Evolutionary conservation across 2,888 invertebrate species (phyloP), one percentile per base, ranked within the genome.

Genomic region (Troilus luridus): DNA sequence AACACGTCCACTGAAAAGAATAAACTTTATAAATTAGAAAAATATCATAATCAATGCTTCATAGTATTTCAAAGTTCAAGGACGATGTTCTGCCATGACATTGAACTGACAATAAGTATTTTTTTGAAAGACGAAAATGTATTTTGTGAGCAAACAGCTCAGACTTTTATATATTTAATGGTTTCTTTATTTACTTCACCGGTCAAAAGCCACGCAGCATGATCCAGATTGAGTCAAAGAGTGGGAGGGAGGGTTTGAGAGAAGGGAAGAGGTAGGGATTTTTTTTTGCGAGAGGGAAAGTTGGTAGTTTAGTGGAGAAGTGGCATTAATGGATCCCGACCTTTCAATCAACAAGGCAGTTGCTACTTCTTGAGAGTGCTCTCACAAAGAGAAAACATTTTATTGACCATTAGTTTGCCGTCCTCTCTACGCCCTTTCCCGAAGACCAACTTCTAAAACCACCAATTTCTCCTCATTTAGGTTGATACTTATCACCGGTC

Each of bases 341-440:
- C 72, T 77, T 77, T 77, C 72, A 19, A 41, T 77, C 17, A 19
- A 41, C 27, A 17, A 8, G 41, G 72, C 41, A 77, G 19, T 21
- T 21, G 64, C 64, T 59, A 12, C 24, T 2, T 0, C 24, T 19
- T 1, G 24, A 9, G 27, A 77, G 72, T 41, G 19, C 27, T 27
- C 67, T 67, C 67, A 24, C 24, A 9, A 59, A 41, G 72, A 41
- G 72, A 77, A 77, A 77, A 77, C 72, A 77, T 77, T 77, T 77
- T 77, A 77, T 77, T 77, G 72, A 41, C 41, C 72, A 27, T 8
- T 0, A 24, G 27, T 0, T 0, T 64, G 8, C n/a, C n/a, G 10
- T 64, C 7, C 21, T 14, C 12, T 6, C 11, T 7, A 7, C 21
- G n/a, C 11, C 72, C 72, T 77, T 77, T 77, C 72, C 72, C 27